Evolutionary conservation across 2,113 vertebrate species (phyloP).

Genomic region (Tupaia tana): DNA sequence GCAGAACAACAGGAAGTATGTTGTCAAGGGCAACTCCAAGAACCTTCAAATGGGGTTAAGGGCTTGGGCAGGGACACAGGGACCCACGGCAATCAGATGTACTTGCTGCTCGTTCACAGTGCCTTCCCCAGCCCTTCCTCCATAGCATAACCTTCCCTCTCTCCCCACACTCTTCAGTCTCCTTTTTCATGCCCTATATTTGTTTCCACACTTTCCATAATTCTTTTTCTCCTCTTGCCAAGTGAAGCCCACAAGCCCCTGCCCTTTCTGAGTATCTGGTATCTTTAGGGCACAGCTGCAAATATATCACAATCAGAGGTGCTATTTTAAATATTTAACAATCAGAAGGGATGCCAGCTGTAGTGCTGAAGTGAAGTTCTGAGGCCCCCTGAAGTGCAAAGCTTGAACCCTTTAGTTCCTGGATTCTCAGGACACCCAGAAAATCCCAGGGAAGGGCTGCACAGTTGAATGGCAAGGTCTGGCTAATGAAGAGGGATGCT

Average conservation of each 20-base stretch:
- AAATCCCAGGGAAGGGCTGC: background rate
- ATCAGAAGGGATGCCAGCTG: background rate
- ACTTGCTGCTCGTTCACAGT: background rate
- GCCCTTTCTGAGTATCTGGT: background rate
- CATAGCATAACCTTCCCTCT: background rate
- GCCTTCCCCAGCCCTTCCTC: background rate
- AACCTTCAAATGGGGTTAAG: background rate
- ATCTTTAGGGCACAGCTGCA: background rate
- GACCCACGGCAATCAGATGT: rapidly evolving
- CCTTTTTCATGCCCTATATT: background rate
- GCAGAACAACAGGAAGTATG: background rate
- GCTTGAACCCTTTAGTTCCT: background rate
- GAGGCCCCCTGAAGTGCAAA: background rate
- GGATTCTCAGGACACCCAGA: background rate
- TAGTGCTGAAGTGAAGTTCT: background rate
- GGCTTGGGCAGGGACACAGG: background rate
- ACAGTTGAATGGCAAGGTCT: background rate
- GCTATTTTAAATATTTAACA: background rate
- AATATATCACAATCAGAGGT: background rate
- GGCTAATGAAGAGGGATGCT: background rate
- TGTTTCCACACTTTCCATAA: background rate
- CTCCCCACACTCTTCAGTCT: background rate
- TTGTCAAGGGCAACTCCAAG: background rate
- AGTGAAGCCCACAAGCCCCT: background rate
- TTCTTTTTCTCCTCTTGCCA: background rate